phyloP scores from a whole-genome alignment of 2,888 invertebrate genomes.

The Pyrgus malvae region DNA sequence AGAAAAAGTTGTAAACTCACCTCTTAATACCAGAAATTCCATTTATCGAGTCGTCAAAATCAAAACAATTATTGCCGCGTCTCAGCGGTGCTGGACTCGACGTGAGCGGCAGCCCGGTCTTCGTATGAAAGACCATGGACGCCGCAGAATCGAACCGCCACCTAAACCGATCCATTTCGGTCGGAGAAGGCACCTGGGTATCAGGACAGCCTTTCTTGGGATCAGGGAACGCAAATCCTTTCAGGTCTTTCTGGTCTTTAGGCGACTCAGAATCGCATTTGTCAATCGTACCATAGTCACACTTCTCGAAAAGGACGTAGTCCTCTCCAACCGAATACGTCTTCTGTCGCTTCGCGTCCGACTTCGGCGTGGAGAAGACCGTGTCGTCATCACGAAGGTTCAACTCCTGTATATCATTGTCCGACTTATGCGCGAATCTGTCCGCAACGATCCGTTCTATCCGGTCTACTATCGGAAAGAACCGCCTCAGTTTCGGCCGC shows the following conservation, averaged over 20 bases:
- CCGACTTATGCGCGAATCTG: conserved; percentile 44
- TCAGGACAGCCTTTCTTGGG: conserved; percentile 42
- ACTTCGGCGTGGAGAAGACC: conserved; percentile 57
- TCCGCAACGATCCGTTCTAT: conserved; percentile 66
- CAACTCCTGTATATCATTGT: conserved; percentile 61
- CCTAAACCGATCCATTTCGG: conserved; percentile 87
- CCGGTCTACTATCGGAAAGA: conserved; percentile 60
- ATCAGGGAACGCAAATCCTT: conserved; percentile 55
- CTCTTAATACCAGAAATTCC: conserved; percentile 91
- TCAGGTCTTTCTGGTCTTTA: conserved; percentile 33
- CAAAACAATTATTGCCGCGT: conserved; percentile 89
- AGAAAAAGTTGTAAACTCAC: no score
- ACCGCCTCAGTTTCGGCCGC: conserved; percentile 66
- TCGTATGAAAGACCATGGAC: conserved; percentile 91
- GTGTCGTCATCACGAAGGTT: conserved; percentile 65
- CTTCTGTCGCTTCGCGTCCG: conserved; percentile 62
- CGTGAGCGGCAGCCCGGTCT: conserved; percentile 91
- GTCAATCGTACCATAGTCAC: conserved; percentile 71
- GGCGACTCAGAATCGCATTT: conserved; percentile 54
- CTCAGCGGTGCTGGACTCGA: conserved; percentile 93
- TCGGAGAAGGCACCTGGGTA: conserved; percentile 84
- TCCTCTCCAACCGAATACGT: conserved; percentile 65
- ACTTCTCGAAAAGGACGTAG: conserved; percentile 67
- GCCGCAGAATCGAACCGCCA: conserved; percentile 89
- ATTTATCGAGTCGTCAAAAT: conserved; percentile 91